Percentiles rank a stretch among this genome's conserved stretches.
phyloP scores from a whole-genome alignment of 2,888 invertebrate species.

The Anthoptus insignis region DNA sequence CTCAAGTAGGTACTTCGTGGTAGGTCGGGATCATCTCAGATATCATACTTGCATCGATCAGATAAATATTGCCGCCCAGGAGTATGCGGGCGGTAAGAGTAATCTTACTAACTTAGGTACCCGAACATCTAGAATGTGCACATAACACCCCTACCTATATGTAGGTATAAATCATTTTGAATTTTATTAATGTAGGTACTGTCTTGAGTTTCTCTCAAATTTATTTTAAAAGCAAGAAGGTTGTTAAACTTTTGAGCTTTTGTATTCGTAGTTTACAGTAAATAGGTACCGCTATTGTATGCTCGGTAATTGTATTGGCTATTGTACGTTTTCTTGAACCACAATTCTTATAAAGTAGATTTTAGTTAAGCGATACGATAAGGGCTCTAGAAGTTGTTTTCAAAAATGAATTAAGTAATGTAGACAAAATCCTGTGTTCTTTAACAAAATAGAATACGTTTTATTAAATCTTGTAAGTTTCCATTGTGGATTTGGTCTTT shows the following conservation, averaged over 20 bases:
- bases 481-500: no score
- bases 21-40: conserved; percentile 40
- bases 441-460: no score
- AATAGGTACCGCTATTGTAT: no score
- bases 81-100: conserved; percentile 31
- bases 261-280: conserved; percentile 23
- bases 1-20: conserved; percentile 23
- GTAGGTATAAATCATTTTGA: no score
- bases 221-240: conserved; percentile 24
- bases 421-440: no score
- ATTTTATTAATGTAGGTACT: conserved; percentile 28
- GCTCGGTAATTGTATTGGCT: no score
- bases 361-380: neutral
- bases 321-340: conserved; percentile 12
- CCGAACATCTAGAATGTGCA: no score
- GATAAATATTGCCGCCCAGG: conserved; percentile 25
- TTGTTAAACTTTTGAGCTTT: conserved; percentile 30
- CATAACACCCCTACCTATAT: no score
- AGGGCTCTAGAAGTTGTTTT: neutral
- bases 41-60: conserved; percentile 13
- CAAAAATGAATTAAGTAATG: no score
- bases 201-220: conserved; percentile 24
- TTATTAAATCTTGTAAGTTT: no score
- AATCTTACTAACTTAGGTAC: no score
- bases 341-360: neutral